These are phyloP conservation scores for Empis livida DNA, from an alignment of 2,888 invertebrate species.

Conservation along the genomic window DNA sequence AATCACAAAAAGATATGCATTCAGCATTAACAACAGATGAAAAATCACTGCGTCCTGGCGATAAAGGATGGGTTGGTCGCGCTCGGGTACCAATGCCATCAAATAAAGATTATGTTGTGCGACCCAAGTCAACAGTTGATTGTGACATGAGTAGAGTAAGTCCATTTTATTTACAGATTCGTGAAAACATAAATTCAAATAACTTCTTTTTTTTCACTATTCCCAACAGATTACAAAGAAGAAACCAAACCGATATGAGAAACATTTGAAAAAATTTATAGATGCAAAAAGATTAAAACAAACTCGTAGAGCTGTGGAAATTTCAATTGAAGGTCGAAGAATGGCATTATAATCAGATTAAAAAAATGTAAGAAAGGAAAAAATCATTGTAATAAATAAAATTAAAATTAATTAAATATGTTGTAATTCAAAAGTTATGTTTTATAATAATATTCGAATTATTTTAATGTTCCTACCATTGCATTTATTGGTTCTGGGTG, in stretches of 20 bases:
- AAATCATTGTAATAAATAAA: background rate
- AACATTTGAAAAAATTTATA: constrained; percentile 81
- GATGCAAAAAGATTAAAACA: constrained; percentile 72
- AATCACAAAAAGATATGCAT: constrained; percentile 42
- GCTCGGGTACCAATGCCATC: constrained; percentile 92
- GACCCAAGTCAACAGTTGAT: constrained; percentile 85
- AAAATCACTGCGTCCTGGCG: constrained; percentile 74
- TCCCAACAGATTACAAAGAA: constrained; percentile 73
- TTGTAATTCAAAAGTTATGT: no score
- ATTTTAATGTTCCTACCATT: background rate
- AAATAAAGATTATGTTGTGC: constrained; percentile 89
- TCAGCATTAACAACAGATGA: constrained; percentile 46
- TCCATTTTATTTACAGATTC: constrained; percentile 3
- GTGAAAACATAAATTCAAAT: no score
- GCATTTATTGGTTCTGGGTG: constrained; percentile 3
- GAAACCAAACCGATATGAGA: constrained; percentile 78
- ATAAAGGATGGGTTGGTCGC: constrained; percentile 88
- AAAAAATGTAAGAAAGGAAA: background rate
- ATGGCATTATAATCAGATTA: constrained; percentile 64
- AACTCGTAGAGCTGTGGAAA: constrained; percentile 74
- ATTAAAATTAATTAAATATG: background rate
- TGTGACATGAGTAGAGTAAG: constrained; percentile 69
- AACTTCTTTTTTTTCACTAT: no score
- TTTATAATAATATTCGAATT: background rate
- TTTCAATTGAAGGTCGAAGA: constrained; percentile 92